phyloP scores from a whole-genome alignment of 2,888 invertebrate species.

The Euzophera pinguis region DNA sequence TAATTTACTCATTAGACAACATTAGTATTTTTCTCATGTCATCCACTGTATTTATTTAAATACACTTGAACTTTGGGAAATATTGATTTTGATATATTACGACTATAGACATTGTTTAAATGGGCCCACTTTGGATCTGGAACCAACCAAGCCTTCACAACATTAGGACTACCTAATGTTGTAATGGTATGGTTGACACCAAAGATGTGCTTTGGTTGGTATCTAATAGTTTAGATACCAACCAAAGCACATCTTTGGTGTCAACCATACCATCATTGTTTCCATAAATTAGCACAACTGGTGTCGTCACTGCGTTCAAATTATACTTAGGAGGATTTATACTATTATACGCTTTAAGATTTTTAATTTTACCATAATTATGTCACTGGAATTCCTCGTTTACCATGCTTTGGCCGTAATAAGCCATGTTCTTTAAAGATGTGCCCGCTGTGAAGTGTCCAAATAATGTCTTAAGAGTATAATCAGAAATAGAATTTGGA shows the following conservation, averaged over 20 bases:
- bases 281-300: constrained; percentile 51
- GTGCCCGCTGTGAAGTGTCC: constrained; percentile 56
- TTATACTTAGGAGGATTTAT: constrained; percentile 47
- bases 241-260: constrained; percentile 76
- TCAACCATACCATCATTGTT: constrained; percentile 79
- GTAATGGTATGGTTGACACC: constrained; percentile 81
- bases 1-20: too few species aligned
- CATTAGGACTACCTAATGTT: too few species aligned
- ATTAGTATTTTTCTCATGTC: too few species aligned
- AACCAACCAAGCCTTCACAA: constrained; percentile 76
- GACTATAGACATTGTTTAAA: constrained; percentile 44
- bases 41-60: background rate
- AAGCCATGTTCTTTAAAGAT: constrained; percentile 46
- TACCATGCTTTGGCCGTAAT: constrained; percentile 50
- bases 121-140: constrained; percentile 62
- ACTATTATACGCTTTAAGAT: constrained; percentile 44
- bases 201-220: constrained; percentile 78
- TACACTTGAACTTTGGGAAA: constrained; percentile 35
- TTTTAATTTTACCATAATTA: constrained; percentile 44
- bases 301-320: constrained; percentile 41
- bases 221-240: constrained; percentile 65
- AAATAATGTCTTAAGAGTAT: constrained; percentile 37
- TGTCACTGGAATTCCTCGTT: constrained; percentile 44
- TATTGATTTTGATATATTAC: constrained; percentile 31
- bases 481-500: constrained; percentile 44